Conservation (phyloP, 1,140 invertebrate genomes). For the Nymphalis io region DNA sequence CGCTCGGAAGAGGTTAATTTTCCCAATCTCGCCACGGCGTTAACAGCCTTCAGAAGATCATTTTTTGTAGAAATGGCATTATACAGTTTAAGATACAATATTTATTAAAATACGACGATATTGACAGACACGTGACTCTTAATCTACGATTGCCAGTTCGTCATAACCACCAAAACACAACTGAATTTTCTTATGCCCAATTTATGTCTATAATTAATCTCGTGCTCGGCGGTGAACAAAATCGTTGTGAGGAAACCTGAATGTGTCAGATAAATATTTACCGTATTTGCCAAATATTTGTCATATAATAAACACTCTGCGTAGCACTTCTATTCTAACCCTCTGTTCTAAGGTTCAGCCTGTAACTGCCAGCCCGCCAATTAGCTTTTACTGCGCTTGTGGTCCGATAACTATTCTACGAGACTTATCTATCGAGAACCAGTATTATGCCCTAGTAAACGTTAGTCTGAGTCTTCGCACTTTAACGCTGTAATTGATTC, state of each 20-base stretch:
- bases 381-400: slow-evolving; percentile 73
- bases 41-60: slow-evolving; percentile 34
- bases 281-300: too few species aligned
- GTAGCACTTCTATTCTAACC: slow-evolving; percentile 10
- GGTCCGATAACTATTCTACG: slow-evolving; percentile 64
- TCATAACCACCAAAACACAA: too few species aligned
- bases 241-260: too few species aligned
- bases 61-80: slow-evolving; percentile 14
- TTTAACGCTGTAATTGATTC: slow-evolving; percentile 23
- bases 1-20: slow-evolving; percentile 67
- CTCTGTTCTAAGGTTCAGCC: slow-evolving; percentile 33
- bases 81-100: neutral
- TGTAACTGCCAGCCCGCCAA: slow-evolving; percentile 66
- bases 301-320: neutral
- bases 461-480: slow-evolving; percentile 43
- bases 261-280: too few species aligned
- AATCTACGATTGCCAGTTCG: too few species aligned
- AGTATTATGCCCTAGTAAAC: slow-evolving; percentile 56
- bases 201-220: too few species aligned
- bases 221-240: too few species aligned
- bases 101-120: too few species aligned
- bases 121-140: too few species aligned
- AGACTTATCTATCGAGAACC: slow-evolving; percentile 66
- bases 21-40: slow-evolving; percentile 53
- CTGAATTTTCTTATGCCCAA: too few species aligned